phyloP scores from a whole-genome alignment of 2,113 vertebrate species.

The Eira barbara region DNA sequence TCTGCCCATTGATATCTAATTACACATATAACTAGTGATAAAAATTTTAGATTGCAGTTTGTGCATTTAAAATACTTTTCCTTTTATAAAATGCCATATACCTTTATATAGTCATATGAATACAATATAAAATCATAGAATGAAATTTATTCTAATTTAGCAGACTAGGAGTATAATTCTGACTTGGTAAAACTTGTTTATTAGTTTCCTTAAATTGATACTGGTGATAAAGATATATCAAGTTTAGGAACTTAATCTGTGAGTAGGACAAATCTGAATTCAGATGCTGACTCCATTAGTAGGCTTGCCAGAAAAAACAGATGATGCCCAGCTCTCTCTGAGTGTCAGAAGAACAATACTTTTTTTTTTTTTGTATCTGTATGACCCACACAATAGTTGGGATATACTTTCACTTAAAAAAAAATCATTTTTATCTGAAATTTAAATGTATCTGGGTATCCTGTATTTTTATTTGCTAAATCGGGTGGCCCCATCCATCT shows the following conservation, averaged over 20 bases:
- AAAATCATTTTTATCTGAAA: conserved; percentile 7
- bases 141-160: conserved; percentile 46
- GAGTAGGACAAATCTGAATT: background rate
- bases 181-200: background rate
- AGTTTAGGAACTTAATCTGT: background rate
- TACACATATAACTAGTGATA: conserved; percentile 8
- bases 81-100: conserved; percentile 56
- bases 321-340: background rate
- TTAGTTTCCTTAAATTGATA: conserved; percentile 31
- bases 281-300: background rate
- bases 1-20: conserved; percentile 29
- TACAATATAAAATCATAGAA: conserved; percentile 40
- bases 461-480: conserved; percentile 34
- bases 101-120: conserved; percentile 34
- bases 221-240: background rate
- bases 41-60: background rate
- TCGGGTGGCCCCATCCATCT: background rate
- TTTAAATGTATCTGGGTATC: background rate
- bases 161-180: conserved; percentile 13
- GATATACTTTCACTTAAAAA: background rate
- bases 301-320: conserved; percentile 28
- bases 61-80: conserved; percentile 49
- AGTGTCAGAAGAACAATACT: conserved; percentile 24
- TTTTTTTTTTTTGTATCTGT: background rate
- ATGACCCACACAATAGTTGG: background rate